Evolutionary conservation across 2,888 invertebrate genomes (phyloP).

Genomic region (Euplagia quadripunctaria): DNA sequence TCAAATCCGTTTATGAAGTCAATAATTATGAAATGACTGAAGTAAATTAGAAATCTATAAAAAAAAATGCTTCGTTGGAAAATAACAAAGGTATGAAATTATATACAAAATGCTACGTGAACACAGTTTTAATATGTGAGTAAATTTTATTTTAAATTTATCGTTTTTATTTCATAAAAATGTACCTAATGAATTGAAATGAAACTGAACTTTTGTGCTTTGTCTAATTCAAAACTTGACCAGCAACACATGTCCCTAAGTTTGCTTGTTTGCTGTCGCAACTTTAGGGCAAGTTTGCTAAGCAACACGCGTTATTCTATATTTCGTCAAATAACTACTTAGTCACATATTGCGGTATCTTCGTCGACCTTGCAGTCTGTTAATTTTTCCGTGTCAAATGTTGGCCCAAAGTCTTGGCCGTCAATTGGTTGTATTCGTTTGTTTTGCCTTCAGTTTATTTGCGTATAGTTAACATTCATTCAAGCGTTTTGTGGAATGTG

Average conservation of each 20-base stretch:
- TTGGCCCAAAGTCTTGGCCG: slow-evolving; percentile 29
- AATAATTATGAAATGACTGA: too few species aligned
- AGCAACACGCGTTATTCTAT: slow-evolving; percentile 27
- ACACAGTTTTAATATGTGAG: too few species aligned
- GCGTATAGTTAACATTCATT: slow-evolving; percentile 24
- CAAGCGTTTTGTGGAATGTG: neutral
- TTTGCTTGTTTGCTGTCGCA: slow-evolving; percentile 32
- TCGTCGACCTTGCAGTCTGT: slow-evolving; percentile 34
- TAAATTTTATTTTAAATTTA: too few species aligned
- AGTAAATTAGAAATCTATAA: too few species aligned
- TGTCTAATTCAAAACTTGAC: neutral
- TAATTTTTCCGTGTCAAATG: slow-evolving; percentile 42
- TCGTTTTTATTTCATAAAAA: neutral
- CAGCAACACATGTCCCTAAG: slow-evolving; percentile 17
- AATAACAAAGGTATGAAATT: too few species aligned
- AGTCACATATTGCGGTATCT: slow-evolving; percentile 21
- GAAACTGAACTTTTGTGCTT: neutral
- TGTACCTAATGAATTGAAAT: neutral
- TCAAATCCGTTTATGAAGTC: too few species aligned
- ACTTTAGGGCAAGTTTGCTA: slow-evolving; percentile 20
- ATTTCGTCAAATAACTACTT: slow-evolving; percentile 49
- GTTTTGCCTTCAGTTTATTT: slow-evolving; percentile 32
- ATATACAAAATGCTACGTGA: too few species aligned
- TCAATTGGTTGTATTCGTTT: slow-evolving; percentile 18
- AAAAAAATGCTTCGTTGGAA: too few species aligned